A percentile compares a stretch with the other conserved stretches of the same genome.
Evolutionary conservation across 1,140 invertebrate genomes (phyloP).

Genomic region (honey bee (Apis mellifera)): DNA sequence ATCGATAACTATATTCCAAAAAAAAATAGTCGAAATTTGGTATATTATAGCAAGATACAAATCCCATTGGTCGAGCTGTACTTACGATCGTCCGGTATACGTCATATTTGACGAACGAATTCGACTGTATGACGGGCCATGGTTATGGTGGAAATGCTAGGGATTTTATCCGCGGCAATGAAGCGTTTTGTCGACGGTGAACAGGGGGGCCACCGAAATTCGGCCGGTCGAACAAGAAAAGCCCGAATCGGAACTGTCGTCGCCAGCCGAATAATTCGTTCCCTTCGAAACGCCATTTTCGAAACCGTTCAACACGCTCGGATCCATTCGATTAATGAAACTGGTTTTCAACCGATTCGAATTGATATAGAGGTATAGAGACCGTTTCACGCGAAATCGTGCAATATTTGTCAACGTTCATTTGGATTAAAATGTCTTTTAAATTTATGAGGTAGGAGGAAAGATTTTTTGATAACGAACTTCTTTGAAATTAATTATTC

Average conservation of each 20-base stretch:
- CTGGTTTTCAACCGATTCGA: not conserved
- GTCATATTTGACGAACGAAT: slow-evolving; percentile 30
- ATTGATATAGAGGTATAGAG: slow-evolving; percentile 4
- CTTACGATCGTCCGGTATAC: not conserved
- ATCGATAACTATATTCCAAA: not conserved
- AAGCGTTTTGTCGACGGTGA: slow-evolving; percentile 17
- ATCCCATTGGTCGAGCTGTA: not conserved
- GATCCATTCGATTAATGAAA: slow-evolving; percentile 34
- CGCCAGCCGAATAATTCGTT: slow-evolving; percentile 18
- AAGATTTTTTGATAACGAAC: too few species aligned
- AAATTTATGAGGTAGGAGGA: too few species aligned
- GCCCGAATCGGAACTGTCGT: slow-evolving; percentile 7
- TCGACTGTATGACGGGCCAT: not conserved
- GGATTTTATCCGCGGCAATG: slow-evolving; percentile 21
- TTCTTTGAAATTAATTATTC: not conserved
- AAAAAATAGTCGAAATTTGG: not conserved
- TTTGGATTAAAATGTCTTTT: too few species aligned
- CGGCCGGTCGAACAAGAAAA: slow-evolving; percentile 26
- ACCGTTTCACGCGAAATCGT: not conserved
- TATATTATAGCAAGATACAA: not conserved
- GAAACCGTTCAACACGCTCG: not conserved
- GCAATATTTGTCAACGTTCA: not conserved
- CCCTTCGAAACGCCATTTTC: slow-evolving; percentile 27
- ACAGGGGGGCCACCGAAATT: slow-evolving; percentile 14
- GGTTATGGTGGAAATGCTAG: slow-evolving; percentile 29